Conservation (phyloP, 2,113 vertebrate genomes). For the Condylura cristata region DNA sequence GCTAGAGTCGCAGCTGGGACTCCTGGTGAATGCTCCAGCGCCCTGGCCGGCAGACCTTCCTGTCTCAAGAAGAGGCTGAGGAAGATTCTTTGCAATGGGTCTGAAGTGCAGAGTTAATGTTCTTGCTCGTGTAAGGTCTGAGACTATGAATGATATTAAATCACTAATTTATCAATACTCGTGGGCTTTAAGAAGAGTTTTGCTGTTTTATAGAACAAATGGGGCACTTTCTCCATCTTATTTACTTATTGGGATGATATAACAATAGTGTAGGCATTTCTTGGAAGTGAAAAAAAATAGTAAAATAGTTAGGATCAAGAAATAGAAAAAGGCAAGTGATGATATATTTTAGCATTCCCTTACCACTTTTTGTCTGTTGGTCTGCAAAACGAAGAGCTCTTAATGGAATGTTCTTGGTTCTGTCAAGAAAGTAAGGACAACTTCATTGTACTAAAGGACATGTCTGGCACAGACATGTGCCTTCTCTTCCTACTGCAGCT, state of each 20-base stretch:
- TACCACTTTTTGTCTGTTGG: constrained; percentile 5
- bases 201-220: neutral
- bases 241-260: neutral
- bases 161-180: neutral
- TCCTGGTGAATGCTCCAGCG: rapidly evolving
- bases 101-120: constrained; percentile 14
- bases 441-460: constrained; percentile 17
- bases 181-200: neutral
- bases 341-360: neutral
- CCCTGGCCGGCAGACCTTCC: neutral
- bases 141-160: neutral
- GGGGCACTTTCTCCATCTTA: neutral
- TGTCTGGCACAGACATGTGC: too few relatives aligned
- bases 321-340: neutral
- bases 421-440: neutral
- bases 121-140: neutral
- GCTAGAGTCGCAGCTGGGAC: constrained; percentile 27
- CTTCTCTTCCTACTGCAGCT: neutral
- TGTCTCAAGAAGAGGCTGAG: constrained; percentile 20
- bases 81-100: neutral
- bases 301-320: neutral
- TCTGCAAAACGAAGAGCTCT: constrained; percentile 29
- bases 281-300: neutral
- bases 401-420: neutral
- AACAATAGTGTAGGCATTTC: neutral